Evolutionary conservation across 2,113 vertebrate species (phyloP).

Genomic region (Sinocyclocheilus maitianheensis): DNA sequence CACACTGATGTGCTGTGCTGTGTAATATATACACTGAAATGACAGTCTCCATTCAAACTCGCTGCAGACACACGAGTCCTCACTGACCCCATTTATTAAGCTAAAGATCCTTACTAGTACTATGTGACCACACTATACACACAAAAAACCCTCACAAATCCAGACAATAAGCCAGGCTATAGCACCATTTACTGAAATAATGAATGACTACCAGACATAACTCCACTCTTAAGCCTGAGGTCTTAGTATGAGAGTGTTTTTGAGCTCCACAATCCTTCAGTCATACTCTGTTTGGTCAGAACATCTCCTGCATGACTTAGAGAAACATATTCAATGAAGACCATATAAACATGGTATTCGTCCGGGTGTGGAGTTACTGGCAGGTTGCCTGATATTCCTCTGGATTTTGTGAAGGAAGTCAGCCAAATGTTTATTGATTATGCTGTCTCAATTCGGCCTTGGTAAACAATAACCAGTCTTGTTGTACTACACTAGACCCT

Average conservation of each 20-base stretch:
- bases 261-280: not conserved
- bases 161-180: not conserved
- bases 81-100: not conserved
- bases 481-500: not conserved
- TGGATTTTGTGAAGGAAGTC: not conserved
- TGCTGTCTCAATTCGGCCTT: not conserved
- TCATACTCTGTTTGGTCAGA: not conserved
- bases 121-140: not conserved
- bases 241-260: not conserved
- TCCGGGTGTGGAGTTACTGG: not conserved
- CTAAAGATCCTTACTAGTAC: not conserved
- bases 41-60: not conserved
- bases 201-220: not conserved
- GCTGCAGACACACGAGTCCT: not conserved
- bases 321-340: not conserved
- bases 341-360: not conserved
- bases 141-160: not conserved
- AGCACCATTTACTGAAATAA: not conserved
- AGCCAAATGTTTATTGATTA: not conserved
- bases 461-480: not conserved
- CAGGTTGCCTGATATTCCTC: not conserved
- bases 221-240: too few relatives aligned
- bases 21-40: conserved; percentile 1
- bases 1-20: conserved; percentile 3
- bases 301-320: not conserved